A percentile compares a stretch with the other conserved stretches of the same genome.
phyloP scores from a whole-genome alignment of 2,888 invertebrate species.

The Lordiphosa andalusiaca region DNA sequence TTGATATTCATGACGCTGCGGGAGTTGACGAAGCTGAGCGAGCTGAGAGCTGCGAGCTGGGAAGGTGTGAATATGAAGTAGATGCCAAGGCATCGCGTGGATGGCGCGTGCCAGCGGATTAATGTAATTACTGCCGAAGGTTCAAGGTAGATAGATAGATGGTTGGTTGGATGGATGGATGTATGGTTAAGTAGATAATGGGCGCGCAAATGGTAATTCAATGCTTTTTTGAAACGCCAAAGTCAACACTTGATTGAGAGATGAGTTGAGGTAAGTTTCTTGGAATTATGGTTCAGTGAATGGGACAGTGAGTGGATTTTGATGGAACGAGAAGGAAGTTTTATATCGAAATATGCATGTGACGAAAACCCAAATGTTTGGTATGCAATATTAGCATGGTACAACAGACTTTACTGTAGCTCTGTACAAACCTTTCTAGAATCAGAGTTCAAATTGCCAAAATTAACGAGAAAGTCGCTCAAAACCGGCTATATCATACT shows the following conservation, averaged over 20 bases:
- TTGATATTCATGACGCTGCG: slow-evolving; percentile 62
- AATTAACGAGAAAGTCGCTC: too few relatives aligned
- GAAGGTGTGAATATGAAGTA: slow-evolving; percentile 26
- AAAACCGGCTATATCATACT: too few relatives aligned
- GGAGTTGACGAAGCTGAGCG: slow-evolving; percentile 39
- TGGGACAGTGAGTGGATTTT: background rate
- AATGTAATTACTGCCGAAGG: slow-evolving; percentile 65
- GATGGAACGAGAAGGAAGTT: too few relatives aligned
- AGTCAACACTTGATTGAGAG: slow-evolving; percentile 1
- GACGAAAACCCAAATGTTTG: too few relatives aligned
- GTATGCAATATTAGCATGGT: too few relatives aligned
- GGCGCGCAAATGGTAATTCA: slow-evolving; percentile 21
- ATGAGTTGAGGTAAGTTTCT: slow-evolving; percentile 1
- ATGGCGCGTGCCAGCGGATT: slow-evolving; percentile 54
- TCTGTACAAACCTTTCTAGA: too few relatives aligned
- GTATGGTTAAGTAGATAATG: slow-evolving; percentile 11
- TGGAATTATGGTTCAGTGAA: background rate
- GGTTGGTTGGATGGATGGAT: slow-evolving; percentile 12
- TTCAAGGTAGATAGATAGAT: slow-evolving; percentile 17
- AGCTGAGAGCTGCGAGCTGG: slow-evolving; percentile 1
- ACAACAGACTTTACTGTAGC: too few relatives aligned
- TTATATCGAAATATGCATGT: too few relatives aligned
- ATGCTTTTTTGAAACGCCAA: slow-evolving; percentile 13
- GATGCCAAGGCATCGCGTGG: slow-evolving; percentile 13
- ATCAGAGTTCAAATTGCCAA: too few relatives aligned